These are phyloP conservation scores for Sparus aurata DNA, from an alignment of 2,797 vertebrate species.

Conservation along the genomic window DNA sequence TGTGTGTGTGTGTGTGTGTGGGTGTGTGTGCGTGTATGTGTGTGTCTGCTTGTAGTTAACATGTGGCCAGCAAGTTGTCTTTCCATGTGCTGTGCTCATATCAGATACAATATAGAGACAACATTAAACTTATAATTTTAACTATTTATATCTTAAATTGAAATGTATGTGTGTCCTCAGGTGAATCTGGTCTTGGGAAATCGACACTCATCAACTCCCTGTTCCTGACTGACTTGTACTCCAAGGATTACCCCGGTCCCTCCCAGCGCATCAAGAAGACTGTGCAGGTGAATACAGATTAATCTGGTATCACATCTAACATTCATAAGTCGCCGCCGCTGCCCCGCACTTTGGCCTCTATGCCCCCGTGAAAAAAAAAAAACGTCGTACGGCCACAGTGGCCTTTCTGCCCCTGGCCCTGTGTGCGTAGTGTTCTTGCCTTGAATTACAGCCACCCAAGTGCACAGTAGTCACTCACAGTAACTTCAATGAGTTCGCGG, in stretches of 20 bases:
- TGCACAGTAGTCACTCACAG: too few relatives aligned
- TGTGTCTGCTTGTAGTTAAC: conserved; percentile 13
- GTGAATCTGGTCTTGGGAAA: conserved; percentile 89
- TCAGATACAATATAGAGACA: neutral
- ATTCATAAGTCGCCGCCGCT: too few relatives aligned
- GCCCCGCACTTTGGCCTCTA: too few relatives aligned
- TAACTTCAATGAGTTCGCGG: too few relatives aligned
- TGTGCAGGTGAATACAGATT: conserved; percentile 81
- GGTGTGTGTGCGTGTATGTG: conserved; percentile 12
- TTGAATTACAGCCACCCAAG: too few relatives aligned
- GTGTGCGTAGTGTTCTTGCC: too few relatives aligned
- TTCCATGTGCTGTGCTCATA: neutral
- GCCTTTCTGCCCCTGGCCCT: too few relatives aligned
- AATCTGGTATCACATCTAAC: neutral
- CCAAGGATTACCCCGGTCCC: conserved; percentile 87
- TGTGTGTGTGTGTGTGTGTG: conserved; percentile 3
- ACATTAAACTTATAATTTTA: neutral
- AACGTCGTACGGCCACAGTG: too few relatives aligned
- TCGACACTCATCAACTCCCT: conserved; percentile 90
- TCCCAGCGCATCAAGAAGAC: conserved; percentile 90
- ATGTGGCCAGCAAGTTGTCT: neutral
- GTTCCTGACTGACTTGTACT: conserved; percentile 89
- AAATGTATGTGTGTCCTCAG: conserved; percentile 66
- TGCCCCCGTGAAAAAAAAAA: too few relatives aligned
- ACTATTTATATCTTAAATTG: neutral